These are phyloP conservation scores for Pangasianodon gigas DNA, from an alignment of 2,113 vertebrate genomes.

Conservation along the genomic window DNA sequence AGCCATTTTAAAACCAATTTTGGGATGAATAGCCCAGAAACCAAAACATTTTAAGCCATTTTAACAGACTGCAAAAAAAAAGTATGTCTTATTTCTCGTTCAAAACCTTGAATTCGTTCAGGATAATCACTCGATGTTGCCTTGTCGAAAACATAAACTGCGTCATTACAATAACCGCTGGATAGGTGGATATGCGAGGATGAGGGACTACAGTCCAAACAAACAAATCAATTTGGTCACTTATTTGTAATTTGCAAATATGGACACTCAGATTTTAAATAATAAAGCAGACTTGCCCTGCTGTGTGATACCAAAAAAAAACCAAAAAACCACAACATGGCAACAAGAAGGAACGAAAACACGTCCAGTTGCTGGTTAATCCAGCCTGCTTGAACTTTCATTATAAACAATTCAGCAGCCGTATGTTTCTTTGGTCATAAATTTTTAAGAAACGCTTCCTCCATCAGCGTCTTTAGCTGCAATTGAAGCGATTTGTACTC, in stretches of 20 bases:
- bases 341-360: not conserved
- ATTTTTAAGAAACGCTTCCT: slow-evolving; percentile 63
- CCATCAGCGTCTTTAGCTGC: slow-evolving; percentile 64
- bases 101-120: not conserved
- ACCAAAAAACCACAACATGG: not conserved
- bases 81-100: no score
- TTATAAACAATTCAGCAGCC: not conserved
- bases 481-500: slow-evolving; percentile 72
- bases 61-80: not conserved
- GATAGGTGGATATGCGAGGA: not conserved
- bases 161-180: not conserved
- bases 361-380: not conserved
- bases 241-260: not conserved
- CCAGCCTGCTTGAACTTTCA: not conserved
- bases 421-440: slow-evolving; percentile 33
- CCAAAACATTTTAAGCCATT: not conserved
- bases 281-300: not conserved
- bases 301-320: not conserved
- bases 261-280: not conserved
- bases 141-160: not conserved
- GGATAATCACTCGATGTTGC: not conserved
- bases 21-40: not conserved
- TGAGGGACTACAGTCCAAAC: not conserved
- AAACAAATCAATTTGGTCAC: not conserved
- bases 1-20: not conserved